Base-by-base conservation (phyloP, 2,888 invertebrate species). In the Cremastinae sp. region DNA sequence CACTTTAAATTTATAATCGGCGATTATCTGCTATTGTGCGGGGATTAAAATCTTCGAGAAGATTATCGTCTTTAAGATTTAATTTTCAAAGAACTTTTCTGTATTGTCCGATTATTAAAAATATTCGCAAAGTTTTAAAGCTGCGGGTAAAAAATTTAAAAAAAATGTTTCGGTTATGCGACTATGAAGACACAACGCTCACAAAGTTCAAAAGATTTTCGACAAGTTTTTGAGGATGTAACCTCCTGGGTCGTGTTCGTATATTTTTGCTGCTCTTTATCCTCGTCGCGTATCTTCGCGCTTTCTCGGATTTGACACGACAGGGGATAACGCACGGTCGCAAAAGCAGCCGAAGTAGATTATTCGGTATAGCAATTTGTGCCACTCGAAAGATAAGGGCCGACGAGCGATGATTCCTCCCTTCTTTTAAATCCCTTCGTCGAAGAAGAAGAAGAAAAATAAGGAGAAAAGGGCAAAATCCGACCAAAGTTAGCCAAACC, bases 331-430 rank as follows among this genome's bases (percentile, higher is more conserved):
- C 51, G 59, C 51, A 59, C 51, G 49, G 41, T 51, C 16, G 51
- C 12, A 9, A 9, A 47, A 37, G 41, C 35, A 53, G 28, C 45
- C 56, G 20, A 37, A 53, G 69, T 74, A 49, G 58, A 74, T 74
- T 74, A 74, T 74, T 74, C 74, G 41, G 56, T 22, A 68, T 41
- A 56, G 56, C 68, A 74, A 64, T 74, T 74, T 74, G 64, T 64
- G 49, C 18, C 14, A 14, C 51, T 47, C 1, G 8, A 12, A 14
- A 12, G 59, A 59, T 59, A 43, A 45, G 12, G 45, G 16, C 39
- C 59, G 39, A 3, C 37, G 43, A 10, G 39, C 22, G n/a, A 35
- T 16, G 28, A 18, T 16, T 20, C 4, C 22, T 59, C 14, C 37
- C 59, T 22, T 61, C 56, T 56, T 75, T 56, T 39, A 66, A 75